phyloP scores from a whole-genome alignment of 2,888 invertebrate species.

The Charanyca ferruginea region DNA sequence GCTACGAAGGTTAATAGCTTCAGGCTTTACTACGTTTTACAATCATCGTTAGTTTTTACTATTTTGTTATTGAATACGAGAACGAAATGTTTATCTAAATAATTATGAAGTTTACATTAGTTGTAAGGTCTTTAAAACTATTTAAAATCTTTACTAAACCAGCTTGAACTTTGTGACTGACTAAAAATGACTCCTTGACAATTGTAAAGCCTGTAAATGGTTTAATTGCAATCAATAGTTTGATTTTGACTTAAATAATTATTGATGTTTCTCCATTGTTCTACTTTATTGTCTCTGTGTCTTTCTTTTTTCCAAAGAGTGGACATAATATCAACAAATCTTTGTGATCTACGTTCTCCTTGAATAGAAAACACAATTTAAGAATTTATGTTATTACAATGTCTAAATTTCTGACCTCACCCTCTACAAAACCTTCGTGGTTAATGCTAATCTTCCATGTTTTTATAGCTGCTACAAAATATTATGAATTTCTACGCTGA shows the following conservation, averaged over 20 bases:
- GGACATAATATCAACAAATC: background rate
- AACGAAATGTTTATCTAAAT: background rate
- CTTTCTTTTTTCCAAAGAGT: background rate
- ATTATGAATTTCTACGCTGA: constrained; percentile 5
- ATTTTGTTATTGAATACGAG: background rate
- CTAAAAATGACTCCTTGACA: too few species aligned
- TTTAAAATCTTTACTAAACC: too few species aligned
- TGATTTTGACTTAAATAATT: too few species aligned
- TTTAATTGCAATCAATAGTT: too few species aligned
- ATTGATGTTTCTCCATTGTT: background rate
- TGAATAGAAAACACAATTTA: background rate
- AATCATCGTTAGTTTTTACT: constrained; percentile 13
- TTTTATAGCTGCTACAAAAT: constrained; percentile 18
- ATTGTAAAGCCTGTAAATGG: too few species aligned
- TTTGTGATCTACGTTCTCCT: background rate
- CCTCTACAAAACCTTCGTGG: constrained; percentile 23
- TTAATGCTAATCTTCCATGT: constrained; percentile 18
- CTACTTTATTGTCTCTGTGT: background rate
- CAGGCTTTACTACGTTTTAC: constrained; percentile 12
- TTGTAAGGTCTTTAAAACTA: too few species aligned
- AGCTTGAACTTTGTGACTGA: too few species aligned
- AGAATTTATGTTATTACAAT: constrained; percentile 16
- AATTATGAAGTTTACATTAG: background rate
- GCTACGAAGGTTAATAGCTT: constrained; percentile 32
- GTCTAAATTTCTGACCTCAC: constrained; percentile 1